Conservation (phyloP, 1,140 invertebrate genomes). For the Panulirus ornatus region DNA sequence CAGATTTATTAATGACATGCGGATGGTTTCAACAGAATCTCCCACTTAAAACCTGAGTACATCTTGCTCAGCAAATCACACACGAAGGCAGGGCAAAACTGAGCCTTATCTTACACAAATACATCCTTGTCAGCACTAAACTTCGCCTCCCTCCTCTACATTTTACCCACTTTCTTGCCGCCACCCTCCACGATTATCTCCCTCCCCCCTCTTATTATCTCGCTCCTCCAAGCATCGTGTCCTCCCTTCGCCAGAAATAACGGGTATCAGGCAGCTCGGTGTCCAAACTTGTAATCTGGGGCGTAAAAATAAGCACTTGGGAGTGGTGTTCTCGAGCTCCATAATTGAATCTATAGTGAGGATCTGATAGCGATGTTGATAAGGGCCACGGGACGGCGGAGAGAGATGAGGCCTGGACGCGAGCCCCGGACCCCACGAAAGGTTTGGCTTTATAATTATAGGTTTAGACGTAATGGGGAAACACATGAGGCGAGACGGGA, state of each 20-base stretch:
- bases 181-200: not conserved
- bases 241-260: slow-evolving; percentile 54
- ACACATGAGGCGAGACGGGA: not conserved
- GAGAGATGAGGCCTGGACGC: slow-evolving; percentile 11
- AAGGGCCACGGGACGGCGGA: not conserved
- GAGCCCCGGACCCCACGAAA: not conserved
- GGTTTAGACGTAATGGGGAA: not conserved
- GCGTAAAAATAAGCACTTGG: slow-evolving; percentile 64
- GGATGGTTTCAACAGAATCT: too few relatives aligned
- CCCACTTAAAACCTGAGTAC: too few relatives aligned
- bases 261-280: slow-evolving; percentile 55
- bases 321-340: slow-evolving; percentile 47
- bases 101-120: too few relatives aligned
- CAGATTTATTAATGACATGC: too few relatives aligned
- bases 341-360: slow-evolving; percentile 66
- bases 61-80: too few relatives aligned
- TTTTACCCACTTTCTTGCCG: slow-evolving; percentile 8
- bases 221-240: slow-evolving; percentile 48
- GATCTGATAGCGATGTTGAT: slow-evolving; percentile 55
- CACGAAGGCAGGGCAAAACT: too few relatives aligned
- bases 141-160: too few relatives aligned
- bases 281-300: slow-evolving; percentile 55
- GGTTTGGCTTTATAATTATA: not conserved
- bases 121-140: too few relatives aligned
- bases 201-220: not conserved